Evolutionary conservation across 2,888 invertebrate species (phyloP).

Genomic region (Conops quadrifasciatus): DNA sequence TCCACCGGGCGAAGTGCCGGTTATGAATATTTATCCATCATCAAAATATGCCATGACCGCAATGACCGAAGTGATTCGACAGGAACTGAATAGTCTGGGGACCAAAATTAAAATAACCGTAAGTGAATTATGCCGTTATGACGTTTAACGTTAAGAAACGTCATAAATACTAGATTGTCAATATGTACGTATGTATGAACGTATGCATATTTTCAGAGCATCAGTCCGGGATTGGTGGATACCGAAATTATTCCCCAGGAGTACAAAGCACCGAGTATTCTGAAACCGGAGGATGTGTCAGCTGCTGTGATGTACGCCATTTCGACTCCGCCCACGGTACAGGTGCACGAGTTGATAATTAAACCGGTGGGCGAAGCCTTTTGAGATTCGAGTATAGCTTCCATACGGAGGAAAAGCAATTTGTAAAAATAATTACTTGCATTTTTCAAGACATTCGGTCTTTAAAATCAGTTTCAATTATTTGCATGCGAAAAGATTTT

Average conservation of each 20-base stretch:
- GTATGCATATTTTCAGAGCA: constrained; percentile 43
- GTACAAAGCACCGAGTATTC: constrained; percentile 39
- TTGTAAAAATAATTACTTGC: too few relatives aligned
- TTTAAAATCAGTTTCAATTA: too few relatives aligned
- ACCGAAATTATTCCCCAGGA: constrained; percentile 47
- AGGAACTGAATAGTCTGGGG: constrained; percentile 55
- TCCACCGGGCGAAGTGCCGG: constrained; percentile 49
- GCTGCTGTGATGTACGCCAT: constrained; percentile 49
- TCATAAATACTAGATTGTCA: too few relatives aligned
- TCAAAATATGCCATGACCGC: constrained; percentile 59
- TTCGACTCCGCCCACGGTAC: constrained; percentile 49
- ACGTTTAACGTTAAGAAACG: too few relatives aligned
- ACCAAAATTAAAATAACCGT: constrained; percentile 53
- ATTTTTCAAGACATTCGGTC: too few relatives aligned
- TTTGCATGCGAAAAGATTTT: too few relatives aligned
- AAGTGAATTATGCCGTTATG: constrained; percentile 33
- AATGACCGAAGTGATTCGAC: constrained; percentile 56
- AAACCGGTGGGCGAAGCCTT: constrained; percentile 56
- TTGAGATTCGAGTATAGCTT: too few relatives aligned
- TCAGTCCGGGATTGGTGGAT: constrained; percentile 50
- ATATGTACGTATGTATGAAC: too few relatives aligned
- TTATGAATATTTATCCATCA: constrained; percentile 57
- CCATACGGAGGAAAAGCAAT: too few relatives aligned
- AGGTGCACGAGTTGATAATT: constrained; percentile 54
- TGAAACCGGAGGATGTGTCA: constrained; percentile 51